Base-by-base conservation (phyloP, 2,113 vertebrate species). In the Hydrochoerus hydrochaeris region DNA sequence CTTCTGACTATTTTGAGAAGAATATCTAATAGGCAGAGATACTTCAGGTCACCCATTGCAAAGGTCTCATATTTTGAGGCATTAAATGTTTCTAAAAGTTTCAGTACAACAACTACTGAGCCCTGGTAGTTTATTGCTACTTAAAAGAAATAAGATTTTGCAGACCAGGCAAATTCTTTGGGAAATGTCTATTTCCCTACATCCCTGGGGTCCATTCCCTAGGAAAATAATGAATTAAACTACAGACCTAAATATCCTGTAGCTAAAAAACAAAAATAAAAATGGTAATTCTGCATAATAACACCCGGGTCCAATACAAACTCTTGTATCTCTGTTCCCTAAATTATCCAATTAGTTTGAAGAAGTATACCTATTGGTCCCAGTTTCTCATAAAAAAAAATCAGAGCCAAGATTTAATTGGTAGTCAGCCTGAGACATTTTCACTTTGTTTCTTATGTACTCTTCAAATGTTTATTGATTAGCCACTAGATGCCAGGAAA, bases 61-160 rank as follows among this genome's bases (percentile, higher is more conserved):
- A 65, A 7, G 5, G 2, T 67, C 75, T 78, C 65, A 54, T 86
- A 81, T 58, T 89, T 78, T 83, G 41, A 95, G 19, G 30, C 24
- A 54, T 62, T 58, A 63, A 90, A 38, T 80, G 6, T 60, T 82
- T 92, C 85, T 95, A 28, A 92, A 96, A 88, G 7, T 81, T 82
- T 91, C 91, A 85, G 46, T 28, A 12, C 11, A 90, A 41, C 32
- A 73, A 11, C 52, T 14, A 24, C 26, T 60, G 28, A 30, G 63
- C 62, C 88, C n/a, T 26, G 30, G 22, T 30, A 1, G 20, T 88
- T 52, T 88, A 10, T 69, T 93, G 63, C 4, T 85, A 84, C 54
- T 58, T 69, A 71, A 77, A 88, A 93, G n/a, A 46, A 69, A 57
- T 11, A 82, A 26, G 46, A 80, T 93, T 46, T 82, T 95, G 6